Base-by-base conservation (phyloP, 2,888 invertebrate genomes). In the Orthonevra nobilis region DNA sequence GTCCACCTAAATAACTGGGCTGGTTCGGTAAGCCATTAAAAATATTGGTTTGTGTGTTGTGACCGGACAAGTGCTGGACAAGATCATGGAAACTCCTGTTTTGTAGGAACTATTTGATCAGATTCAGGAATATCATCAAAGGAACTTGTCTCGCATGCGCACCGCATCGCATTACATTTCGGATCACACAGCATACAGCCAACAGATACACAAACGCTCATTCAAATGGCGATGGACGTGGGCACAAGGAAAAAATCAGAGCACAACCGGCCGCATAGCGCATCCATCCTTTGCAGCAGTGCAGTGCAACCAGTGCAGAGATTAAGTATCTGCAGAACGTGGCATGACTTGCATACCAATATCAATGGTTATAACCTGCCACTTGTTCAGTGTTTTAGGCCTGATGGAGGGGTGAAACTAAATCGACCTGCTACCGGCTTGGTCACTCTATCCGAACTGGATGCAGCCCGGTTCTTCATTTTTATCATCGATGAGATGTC, bases 331-430 rank as follows among this genome's bases (percentile, higher is more conserved):
- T 72, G 72, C 42, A 75, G 69, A 81, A 48, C 61, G 81, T 82
- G 81, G 81, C 81, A 81, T 81, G 81, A 81, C 81, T 81, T 81
- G 81, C 75, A 82, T 82, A 81, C 75, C 75, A 81, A 82, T 81
- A 81, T 70, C 70, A 72, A 54, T 66, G 64, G 70, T 66, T 72
- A 72, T 64, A 77, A 72, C 52, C 64, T 64, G 70, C 77, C 70
- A 70, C 70, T 77, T 77, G 64, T 58, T 58, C 38, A 58, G 32
- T 72, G 66, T 44, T 60, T 50, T 23, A 34, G 19, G 60, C 60
- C 42, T 52, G 42, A 30, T 14, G 63, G 54, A 36, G 36, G 15
- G 30, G 46, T 7, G 6, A 36, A 54, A 34, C 56, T 48, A 64
- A 70, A 70, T 66, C 64, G 64, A 70, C 77, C 77, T 77, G 77